Percentiles rank a stretch among this genome's conserved stretches.
phyloP scores from a whole-genome alignment of 2,888 invertebrate genomes.

The Thumatha senex region DNA sequence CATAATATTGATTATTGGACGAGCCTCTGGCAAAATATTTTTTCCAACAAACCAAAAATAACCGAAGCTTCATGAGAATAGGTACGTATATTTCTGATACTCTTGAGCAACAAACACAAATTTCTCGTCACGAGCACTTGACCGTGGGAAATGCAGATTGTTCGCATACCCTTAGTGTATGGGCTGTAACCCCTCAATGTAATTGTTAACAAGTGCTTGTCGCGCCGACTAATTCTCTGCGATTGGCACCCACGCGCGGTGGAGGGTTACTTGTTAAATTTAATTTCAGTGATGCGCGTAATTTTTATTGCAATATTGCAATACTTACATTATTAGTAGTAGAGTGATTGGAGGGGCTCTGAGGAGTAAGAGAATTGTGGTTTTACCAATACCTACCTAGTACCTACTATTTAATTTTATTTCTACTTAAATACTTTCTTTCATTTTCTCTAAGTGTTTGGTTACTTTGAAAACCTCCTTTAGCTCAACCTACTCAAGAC shows the following conservation, averaged over 20 bases:
- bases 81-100: neutral
- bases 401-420: too few species aligned
- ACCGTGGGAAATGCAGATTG: conserved; percentile 63
- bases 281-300: conserved; percentile 7
- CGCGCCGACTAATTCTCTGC: conserved; percentile 21
- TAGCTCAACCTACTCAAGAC: too few species aligned
- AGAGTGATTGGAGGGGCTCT: neutral
- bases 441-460: too few species aligned
- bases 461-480: too few species aligned
- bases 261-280: conserved; percentile 8
- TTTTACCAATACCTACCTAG: too few species aligned
- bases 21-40: too few species aligned
- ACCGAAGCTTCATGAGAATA: neutral
- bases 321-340: too few species aligned
- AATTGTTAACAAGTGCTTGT: conserved; percentile 54
- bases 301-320: conserved; percentile 7
- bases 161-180: conserved; percentile 38
- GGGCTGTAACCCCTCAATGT: conserved; percentile 48
- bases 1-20: too few species aligned
- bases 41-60: too few species aligned
- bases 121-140: conserved; percentile 45
- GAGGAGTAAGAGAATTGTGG: too few species aligned
- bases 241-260: conserved; percentile 1
- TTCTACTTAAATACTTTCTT: too few species aligned
- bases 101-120: neutral